Conservation (phyloP, 1,140 invertebrate species). For the Meloidogyne hapla region DNA sequence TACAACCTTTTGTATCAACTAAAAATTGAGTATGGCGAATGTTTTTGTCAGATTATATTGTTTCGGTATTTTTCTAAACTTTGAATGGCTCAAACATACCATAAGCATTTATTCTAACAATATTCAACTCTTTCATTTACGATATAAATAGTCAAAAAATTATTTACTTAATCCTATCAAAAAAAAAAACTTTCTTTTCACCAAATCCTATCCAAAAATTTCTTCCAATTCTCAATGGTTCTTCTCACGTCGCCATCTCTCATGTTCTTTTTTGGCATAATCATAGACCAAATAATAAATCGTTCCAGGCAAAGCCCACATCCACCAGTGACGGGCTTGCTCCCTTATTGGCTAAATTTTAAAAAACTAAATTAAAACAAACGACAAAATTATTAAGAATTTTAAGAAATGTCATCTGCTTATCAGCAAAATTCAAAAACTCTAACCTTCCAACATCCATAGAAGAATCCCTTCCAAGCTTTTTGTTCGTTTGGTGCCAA, state of each 20-base stretch:
- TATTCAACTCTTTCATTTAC: neutral
- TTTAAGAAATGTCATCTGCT: neutral
- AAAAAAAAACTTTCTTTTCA: no score
- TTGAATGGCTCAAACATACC: no score
- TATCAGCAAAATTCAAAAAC: neutral
- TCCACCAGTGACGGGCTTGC: slow-evolving; percentile 5
- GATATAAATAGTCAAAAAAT: slow-evolving; percentile 1
- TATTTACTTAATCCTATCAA: neutral
- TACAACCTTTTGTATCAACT: no score
- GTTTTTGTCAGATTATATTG: no score
- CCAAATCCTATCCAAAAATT: neutral
- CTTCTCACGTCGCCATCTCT: neutral
- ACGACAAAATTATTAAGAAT: neutral
- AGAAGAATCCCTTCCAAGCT: neutral
- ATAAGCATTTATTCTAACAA: neutral
- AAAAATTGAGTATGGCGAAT: no score
- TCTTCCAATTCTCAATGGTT: neutral
- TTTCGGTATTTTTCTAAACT: no score
- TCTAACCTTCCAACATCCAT: slow-evolving; percentile 4
- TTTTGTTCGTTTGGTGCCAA: slow-evolving; percentile 6
- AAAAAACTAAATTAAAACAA: no score
- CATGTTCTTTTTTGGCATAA: slow-evolving; percentile 4
- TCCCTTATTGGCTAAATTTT: neutral
- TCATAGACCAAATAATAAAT: slow-evolving; percentile 6
- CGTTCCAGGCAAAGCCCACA: neutral